Base-by-base conservation (phyloP, 2,888 invertebrate species). In the Hemicrepidius hirtus region DNA sequence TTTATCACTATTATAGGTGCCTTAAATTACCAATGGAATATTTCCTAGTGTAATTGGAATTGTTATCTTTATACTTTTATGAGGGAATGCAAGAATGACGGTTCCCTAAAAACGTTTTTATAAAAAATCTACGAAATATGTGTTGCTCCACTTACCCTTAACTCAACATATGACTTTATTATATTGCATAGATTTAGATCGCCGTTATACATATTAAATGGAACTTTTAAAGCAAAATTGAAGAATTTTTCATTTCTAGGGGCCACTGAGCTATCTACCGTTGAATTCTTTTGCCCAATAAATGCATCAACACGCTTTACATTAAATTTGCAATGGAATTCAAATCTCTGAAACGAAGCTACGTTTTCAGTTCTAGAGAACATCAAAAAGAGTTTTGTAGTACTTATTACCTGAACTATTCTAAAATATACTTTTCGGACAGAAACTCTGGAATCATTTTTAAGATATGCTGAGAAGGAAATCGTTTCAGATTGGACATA, bases 331-430 rank as follows among this genome's bases (percentile, higher is more conserved):
- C 24, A 28, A 7, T 41, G 16, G 10, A 37, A 44, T 28, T 13
- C 10, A 44, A 62, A 41, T 16, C 44, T 44, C 44, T 44, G 24
- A 5, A 62, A 44, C 9, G 13, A 49, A 5, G 46, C 16, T 7
- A 18, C 13, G n/a, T 24, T 53, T 53, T 9, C n/a, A 24, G 32
- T 10, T 16, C 6, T 55, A 32, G 9, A 32, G 1, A 1, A 13
- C 13, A n/a, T 4, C n/a, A 0, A 40, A 40, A 13, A 40, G 0
- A 1, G 13, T n/a, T 3, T n/a, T 13, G 4, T 0, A 40, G 4
- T n/a, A 13, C 40, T 20, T 21, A 10, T 60, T 50, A 68, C 68
- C 55, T 69, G 69, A 0, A 55, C 44, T 18, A 69, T 53, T 32
- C 46, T n/a, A 41, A 69, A 69, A 18, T 55, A 40, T 12, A 69